A percentile compares a stretch with the other conserved stretches of the same genome.
Evolutionary conservation across 92 coral and sea anemone genomes (phyloP).

Genomic region (Umimayanthus kanabou): DNA sequence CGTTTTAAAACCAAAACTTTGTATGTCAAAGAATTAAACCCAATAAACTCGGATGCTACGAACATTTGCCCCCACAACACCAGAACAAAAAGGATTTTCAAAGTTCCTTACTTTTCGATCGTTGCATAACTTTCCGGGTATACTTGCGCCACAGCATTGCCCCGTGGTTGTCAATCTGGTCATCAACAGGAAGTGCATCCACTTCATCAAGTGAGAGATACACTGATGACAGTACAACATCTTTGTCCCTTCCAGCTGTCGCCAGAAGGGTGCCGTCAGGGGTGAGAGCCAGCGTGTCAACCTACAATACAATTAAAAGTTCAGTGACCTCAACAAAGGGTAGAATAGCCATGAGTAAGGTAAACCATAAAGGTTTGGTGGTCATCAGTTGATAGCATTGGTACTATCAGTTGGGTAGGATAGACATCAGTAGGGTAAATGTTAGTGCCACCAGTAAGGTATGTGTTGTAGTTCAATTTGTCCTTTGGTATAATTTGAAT

Average conservation of each 20-base stretch:
- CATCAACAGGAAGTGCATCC: slow-evolving; percentile 86
- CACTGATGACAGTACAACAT: slow-evolving; percentile 77
- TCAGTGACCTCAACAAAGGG: too few species aligned
- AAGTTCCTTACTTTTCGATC: slow-evolving; percentile 37
- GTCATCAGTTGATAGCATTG: too few species aligned
- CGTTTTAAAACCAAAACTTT: too few species aligned
- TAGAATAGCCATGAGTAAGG: too few species aligned
- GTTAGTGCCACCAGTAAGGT: too few species aligned
- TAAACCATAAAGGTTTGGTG: too few species aligned
- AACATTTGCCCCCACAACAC: not conserved
- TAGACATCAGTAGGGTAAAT: too few species aligned
- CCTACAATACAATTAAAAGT: slow-evolving; percentile 42
- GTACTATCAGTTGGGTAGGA: too few species aligned
- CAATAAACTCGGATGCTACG: too few species aligned
- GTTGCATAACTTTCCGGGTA: slow-evolving; percentile 78
- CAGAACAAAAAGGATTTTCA: not conserved
- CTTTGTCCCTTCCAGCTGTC: slow-evolving; percentile 86
- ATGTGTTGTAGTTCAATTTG: too few species aligned
- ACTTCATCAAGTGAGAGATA: slow-evolving; percentile 78
- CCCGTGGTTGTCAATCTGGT: slow-evolving; percentile 72
- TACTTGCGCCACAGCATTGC: slow-evolving; percentile 87
- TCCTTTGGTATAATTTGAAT: too few species aligned
- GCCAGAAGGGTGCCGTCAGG: slow-evolving; percentile 97
- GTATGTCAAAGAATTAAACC: too few species aligned
- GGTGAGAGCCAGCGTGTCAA: slow-evolving; percentile 84